phyloP scores from a whole-genome alignment of 2,113 vertebrate species.

The Vidua chalybeata region DNA sequence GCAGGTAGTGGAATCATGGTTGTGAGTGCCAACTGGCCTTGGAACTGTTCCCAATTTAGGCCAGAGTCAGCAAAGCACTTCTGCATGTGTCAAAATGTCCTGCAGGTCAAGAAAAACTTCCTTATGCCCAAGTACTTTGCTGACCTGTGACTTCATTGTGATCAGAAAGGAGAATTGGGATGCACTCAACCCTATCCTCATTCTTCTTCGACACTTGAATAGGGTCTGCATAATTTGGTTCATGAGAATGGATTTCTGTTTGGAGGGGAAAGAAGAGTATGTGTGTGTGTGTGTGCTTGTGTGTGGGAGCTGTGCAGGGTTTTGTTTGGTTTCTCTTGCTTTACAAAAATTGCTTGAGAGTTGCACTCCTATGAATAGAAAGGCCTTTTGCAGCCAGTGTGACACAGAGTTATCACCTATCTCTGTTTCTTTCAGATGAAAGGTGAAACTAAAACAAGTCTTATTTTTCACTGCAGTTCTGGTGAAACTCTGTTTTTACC shows the following conservation, averaged over 20 bases:
- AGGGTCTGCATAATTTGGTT: slow-evolving; percentile 2
- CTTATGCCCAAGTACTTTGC: background rate
- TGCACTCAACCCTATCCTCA: background rate
- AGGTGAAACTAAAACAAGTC: background rate
- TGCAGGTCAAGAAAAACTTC: slow-evolving; percentile 18
- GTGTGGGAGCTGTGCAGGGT: background rate
- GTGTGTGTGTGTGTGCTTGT: background rate
- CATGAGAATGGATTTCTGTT: slow-evolving; percentile 1
- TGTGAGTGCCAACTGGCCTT: background rate
- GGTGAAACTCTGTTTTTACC: background rate
- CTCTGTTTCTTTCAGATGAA: background rate
- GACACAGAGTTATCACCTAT: background rate
- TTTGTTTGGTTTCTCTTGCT: slow-evolving; percentile 22
- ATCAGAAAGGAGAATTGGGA: background rate
- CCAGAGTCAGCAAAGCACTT: background rate
- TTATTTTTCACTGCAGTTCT: background rate
- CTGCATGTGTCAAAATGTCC: slow-evolving; percentile 7
- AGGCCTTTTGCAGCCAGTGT: background rate
- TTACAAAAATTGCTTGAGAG: background rate
- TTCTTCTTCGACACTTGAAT: slow-evolving; percentile 27
- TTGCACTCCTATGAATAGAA: background rate
- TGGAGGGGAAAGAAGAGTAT: background rate
- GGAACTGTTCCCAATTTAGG: background rate
- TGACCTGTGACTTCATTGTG: background rate
- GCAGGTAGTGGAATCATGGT: slow-evolving; percentile 19